Base-by-base conservation (phyloP, 2,888 invertebrate genomes). In the Cataglyphis livida region DNA sequence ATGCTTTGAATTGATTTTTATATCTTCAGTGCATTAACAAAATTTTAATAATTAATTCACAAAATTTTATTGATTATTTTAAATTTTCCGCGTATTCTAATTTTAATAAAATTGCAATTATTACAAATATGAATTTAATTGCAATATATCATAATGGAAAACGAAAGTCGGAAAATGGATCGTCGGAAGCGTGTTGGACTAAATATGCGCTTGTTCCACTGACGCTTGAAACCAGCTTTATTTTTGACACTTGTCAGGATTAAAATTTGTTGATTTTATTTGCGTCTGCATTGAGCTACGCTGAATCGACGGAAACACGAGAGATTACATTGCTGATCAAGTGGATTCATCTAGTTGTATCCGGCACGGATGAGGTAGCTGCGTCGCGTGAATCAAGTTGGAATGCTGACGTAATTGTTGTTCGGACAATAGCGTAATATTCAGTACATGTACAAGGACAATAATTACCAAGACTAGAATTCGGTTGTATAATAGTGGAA, bases 321-420 rank as follows among this genome's bases (percentile, higher is more conserved):
- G 51, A 25, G 38, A 65, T 66, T 48, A 66, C 38, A 65, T 65
- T 51, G 75, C 75, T 75, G 75, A 75, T 35, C 38, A 35, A 65
- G 75, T 64, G 51, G 18, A 75, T 75, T 51, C 64, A 75, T 75
- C 25, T 35, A 5, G 75, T 10, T 18, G 18, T 15, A 75, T 64
- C 64, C 44, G 64, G 64, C 18, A 64, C 25, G 25, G 25, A 75
- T 25, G 65, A 25, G 51, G 35, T 51, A 54, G 66, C 35, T 75
- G 48, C n/a, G 25, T 66, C 66, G 25, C 38, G 35, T 62, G 65
- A 65, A 48, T 64, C 74, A 51, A 51, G 35, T 64, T 25, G 44
- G 74, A 74, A 44, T n/a, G 74, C 25, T 21, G 48, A 51, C 65
- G 25, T 66, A 75, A 65, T 75, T 75, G 51, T 65, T 35, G 38